These are phyloP conservation scores for Tragelaphus imberbis DNA, from an alignment of 2,113 vertebrate species.

Conservation along the genomic window DNA sequence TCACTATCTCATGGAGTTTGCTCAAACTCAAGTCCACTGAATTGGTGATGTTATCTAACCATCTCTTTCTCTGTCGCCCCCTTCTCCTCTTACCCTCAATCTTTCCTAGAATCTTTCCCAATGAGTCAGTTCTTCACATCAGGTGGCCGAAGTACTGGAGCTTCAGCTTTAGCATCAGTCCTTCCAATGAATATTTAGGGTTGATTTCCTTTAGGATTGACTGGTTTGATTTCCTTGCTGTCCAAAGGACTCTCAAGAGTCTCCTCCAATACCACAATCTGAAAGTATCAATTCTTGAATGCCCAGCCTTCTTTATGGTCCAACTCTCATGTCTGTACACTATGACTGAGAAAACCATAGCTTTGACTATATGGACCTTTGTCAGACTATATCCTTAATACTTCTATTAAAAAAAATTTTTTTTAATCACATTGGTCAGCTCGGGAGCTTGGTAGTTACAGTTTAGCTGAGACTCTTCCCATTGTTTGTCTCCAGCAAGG, in stretches of 20 bases:
- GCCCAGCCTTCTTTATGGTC: neutral
- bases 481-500: fast-evolving
- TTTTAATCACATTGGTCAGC: too few relatives aligned
- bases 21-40: neutral
- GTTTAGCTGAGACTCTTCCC: neutral
- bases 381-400: neutral
- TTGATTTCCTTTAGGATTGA: neutral
- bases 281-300: neutral
- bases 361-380: neutral
- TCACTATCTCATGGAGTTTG: neutral
- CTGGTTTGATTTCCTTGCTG: neutral
- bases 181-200: neutral
- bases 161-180: neutral
- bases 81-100: neutral
- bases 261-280: neutral
- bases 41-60: neutral
- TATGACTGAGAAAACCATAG: neutral
- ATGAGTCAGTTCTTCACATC: neutral
- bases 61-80: neutral
- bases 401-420: neutral
- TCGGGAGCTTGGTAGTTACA: fast-evolving
- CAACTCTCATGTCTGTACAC: neutral
- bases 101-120: neutral
- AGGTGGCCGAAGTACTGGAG: neutral
- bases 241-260: neutral